Conservation (phyloP, 2,888 invertebrate species). For the Leptinotarsa haldemani region DNA sequence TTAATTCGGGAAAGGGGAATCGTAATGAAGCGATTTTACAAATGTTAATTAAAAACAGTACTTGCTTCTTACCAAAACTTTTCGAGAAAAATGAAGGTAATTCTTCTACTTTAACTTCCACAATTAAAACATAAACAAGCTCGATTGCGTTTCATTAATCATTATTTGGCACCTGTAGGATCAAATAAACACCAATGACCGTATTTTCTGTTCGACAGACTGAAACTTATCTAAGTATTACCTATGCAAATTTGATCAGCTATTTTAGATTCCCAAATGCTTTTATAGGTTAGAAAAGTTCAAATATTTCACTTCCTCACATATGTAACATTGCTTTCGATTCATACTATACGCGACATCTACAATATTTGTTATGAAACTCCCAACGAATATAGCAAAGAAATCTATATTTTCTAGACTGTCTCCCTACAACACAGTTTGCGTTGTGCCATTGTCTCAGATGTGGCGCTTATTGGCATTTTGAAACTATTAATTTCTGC, state of each 20-base stretch:
- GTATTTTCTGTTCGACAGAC: background rate
- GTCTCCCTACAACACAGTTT: too few species aligned
- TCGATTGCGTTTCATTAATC: background rate
- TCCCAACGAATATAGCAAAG: too few species aligned
- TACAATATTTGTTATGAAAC: background rate
- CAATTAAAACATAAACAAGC: slow-evolving; percentile 3
- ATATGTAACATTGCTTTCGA: background rate
- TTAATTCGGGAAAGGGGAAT: background rate
- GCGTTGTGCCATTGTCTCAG: too few species aligned
- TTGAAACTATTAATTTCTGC: too few species aligned
- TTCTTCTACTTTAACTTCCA: background rate
- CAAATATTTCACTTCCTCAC: background rate
- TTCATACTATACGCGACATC: background rate
- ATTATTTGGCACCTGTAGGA: background rate
- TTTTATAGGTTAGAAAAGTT: slow-evolving; percentile 25
- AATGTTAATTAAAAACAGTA: background rate
- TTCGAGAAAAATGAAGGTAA: background rate
- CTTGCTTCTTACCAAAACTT: slow-evolving; percentile 8
- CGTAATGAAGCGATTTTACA: background rate
- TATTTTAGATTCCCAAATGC: slow-evolving; percentile 19
- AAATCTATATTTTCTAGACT: background rate
- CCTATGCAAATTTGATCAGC: slow-evolving; percentile 18
- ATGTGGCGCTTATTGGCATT: too few species aligned
- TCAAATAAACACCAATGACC: background rate
- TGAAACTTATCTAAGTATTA: background rate